Base-by-base conservation (phyloP, 1,140 invertebrate genomes). In the Parapsyche elsis region DNA sequence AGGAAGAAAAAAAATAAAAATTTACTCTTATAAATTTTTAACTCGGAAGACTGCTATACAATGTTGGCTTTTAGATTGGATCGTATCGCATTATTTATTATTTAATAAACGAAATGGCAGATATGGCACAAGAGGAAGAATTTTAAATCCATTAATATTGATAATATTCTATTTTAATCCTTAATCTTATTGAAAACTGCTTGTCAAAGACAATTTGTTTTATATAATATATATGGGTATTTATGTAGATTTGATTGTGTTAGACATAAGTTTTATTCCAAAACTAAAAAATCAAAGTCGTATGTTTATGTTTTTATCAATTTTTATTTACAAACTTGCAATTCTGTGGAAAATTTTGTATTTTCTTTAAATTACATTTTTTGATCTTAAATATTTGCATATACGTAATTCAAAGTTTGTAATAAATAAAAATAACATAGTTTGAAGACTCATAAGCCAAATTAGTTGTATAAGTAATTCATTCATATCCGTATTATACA, bases 381-480 rank as follows among this genome's bases (percentile, higher is more conserved):
- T 14, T 53, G 10, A 14, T 5, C 49, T 53, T 16, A 53, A 53
- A 53, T 53, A 53, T 53, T 53, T 16, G 12, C 16, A 16, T 23
- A 61, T 61, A 24, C 19, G 59, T 61, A 21, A 14, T 53, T 53
- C 49, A 53, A 53, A 53, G 49, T 53, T 53, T n/a, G n/a, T n/a
- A n/a, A n/a, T 5, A 2, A n/a, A 53, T 53, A 21, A 24, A 61
- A 24, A 61, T 21, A 61, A 61, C n/a, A n/a, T 9, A 21, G 9
- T 9, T 61, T 21, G 0, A 5, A 24, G 16, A 61, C 21, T 21
- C 21, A 4, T 23, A 21, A 26, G 64, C 64, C 64, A 67, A 67
- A 67, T 67, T 61, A 61, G 59, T 67, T 4, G 10, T 21, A 26
- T 67, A 67, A 30, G 64, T 67, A 67, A n/a, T 67, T 67, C 64